phyloP scores from a whole-genome alignment of 1,140 invertebrate species.

The Diuraphis noxia region DNA sequence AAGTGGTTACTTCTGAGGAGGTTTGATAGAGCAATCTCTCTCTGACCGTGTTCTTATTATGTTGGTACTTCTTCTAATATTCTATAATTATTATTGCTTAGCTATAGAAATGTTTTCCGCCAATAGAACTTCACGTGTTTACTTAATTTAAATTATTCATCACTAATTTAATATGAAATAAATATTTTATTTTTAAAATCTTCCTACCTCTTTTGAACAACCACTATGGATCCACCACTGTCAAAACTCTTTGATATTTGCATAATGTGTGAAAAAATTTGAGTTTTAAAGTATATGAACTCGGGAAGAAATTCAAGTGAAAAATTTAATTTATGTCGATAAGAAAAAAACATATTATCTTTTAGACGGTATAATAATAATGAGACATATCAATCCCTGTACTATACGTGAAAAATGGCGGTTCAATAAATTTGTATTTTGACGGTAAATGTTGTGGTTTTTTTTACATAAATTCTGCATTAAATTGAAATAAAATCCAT shows the following conservation, averaged over 20 bases:
- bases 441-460: not conserved
- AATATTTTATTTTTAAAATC: not conserved
- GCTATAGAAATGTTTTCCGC: too few species aligned
- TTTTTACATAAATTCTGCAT: not conserved
- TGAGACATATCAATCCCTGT: not conserved
- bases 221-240: not conserved
- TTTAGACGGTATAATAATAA: not conserved
- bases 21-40: not conserved
- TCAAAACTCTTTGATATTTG: not conserved
- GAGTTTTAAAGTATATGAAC: not conserved
- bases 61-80: too few species aligned
- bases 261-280: not conserved
- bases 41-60: too few species aligned
- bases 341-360: not conserved
- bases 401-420: not conserved
- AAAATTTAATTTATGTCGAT: not conserved
- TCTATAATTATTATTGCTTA: too few species aligned
- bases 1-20: not conserved
- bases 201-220: not conserved
- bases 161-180: too few species aligned
- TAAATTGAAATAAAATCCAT: conserved; percentile 13
- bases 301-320: not conserved
- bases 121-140: too few species aligned
- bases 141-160: too few species aligned
- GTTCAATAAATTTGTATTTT: not conserved